These are phyloP conservation scores for Eulemur macaco DNA, from an alignment of 2,113 vertebrate species.

Conservation along the genomic window DNA sequence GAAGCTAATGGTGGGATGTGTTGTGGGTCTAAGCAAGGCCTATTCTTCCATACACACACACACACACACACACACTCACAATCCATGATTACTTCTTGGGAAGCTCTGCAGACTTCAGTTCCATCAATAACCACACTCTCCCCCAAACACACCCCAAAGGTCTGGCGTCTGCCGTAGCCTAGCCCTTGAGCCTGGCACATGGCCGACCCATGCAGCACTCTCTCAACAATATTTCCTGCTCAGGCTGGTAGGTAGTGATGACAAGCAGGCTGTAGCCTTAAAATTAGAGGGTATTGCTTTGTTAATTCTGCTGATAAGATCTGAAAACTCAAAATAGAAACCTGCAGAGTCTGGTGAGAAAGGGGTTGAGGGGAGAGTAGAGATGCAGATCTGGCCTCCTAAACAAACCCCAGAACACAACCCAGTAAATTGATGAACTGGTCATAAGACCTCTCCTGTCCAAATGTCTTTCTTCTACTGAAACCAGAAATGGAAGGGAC, in stretches of 20 bases:
- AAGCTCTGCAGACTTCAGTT: background rate
- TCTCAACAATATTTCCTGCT: background rate
- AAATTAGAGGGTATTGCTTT: background rate
- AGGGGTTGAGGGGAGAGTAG: background rate
- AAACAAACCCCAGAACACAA: background rate
- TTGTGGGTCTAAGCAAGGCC: background rate
- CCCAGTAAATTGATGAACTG: background rate
- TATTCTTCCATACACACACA: background rate
- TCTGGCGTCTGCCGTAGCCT: background rate
- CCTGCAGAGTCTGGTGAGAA: background rate
- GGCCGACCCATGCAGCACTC: background rate
- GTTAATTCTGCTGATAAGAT: background rate
- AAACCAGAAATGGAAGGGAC: background rate
- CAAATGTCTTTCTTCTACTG: background rate
- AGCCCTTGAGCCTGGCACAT: background rate
- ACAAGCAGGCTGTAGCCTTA: background rate
- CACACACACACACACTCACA: background rate
- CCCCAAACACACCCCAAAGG: background rate
- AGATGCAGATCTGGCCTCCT: background rate
- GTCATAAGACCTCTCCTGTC: background rate
- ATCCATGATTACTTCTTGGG: background rate
- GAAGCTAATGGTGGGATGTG: background rate
- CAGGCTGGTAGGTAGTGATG: background rate
- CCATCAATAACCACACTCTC: background rate
- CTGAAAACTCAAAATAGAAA: slow-evolving; percentile 35